phyloP scores from a whole-genome alignment of 2,888 invertebrate species.

The Marronus borbonicus region DNA sequence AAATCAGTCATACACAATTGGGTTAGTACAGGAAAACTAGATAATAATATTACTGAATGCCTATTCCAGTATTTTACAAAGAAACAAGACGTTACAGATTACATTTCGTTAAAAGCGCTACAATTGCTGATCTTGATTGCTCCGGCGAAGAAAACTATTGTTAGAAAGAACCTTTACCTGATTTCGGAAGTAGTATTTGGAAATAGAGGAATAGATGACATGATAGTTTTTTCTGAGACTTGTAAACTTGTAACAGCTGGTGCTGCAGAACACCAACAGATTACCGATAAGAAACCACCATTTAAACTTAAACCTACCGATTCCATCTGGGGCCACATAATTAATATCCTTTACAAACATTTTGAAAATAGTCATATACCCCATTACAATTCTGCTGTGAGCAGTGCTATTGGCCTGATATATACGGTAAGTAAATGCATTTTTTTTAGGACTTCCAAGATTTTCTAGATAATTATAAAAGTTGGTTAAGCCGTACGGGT shows the following conservation, averaged over 20 bases:
- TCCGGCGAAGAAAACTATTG: slow-evolving; percentile 63
- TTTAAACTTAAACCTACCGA: slow-evolving; percentile 69
- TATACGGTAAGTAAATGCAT: slow-evolving; percentile 70
- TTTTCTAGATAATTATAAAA: no score
- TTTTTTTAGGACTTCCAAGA: no score
- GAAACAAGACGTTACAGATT: slow-evolving; percentile 76
- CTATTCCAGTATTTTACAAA: slow-evolving; percentile 88
- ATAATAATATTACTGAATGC: slow-evolving; percentile 76
- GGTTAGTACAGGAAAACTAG: slow-evolving; percentile 74
- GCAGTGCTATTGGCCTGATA: slow-evolving; percentile 75
- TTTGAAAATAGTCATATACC: slow-evolving; percentile 65
- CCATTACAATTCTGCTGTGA: slow-evolving; percentile 74
- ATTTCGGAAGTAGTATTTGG: slow-evolving; percentile 83
- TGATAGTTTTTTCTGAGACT: slow-evolving; percentile 74
- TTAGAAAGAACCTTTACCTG: slow-evolving; percentile 80
- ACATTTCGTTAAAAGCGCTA: slow-evolving; percentile 83
- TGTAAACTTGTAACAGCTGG: slow-evolving; percentile 75
- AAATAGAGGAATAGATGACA: slow-evolving; percentile 70
- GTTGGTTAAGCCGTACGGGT: no score
- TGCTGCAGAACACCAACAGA: slow-evolving; percentile 66
- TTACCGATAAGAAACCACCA: slow-evolving; percentile 63
- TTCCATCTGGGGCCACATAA: slow-evolving; percentile 73
- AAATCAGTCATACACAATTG: slow-evolving; percentile 77
- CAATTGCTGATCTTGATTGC: slow-evolving; percentile 86
- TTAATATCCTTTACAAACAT: slow-evolving; percentile 68